Base-by-base conservation (phyloP, 2,888 invertebrate genomes). In the Argyresthia albistria region DNA sequence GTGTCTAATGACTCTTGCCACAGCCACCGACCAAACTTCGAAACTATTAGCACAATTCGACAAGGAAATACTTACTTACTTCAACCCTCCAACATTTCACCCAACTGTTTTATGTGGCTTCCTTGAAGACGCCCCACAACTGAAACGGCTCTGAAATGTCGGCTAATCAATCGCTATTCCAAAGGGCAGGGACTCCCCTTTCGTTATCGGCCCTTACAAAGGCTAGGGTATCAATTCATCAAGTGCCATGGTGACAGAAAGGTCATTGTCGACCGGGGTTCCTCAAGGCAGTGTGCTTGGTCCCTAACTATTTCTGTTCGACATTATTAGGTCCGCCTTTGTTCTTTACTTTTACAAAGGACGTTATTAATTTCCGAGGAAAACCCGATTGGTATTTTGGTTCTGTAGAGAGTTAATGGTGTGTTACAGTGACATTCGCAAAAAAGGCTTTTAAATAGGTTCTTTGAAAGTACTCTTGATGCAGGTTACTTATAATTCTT, bases 101-200 rank as follows among this genome's bases (percentile, higher is more conserved):
- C 48, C 9, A 46, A 36, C 42, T 39, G 46, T 46, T 51, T 53
- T 43, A 43, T 53, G 47, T 39, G 56, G 57, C 53, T 59, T 58
- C 59, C 52, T 52, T 56, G 60, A 70, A 79, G 80, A 82, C 76
- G 72, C 78, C 80, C 64, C 72, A 78, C 65, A 67, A 75, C 69
- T 73, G 70, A 75, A 73, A 76, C 75, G 79, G 76, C 53, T 61
- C 77, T 72, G 72, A 80, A 84, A 83, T 80, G 80, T 76, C 80
- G 72, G 71, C 78, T 79, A 82, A 83, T 84, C 83, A 83, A 86
- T 82, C 72, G 78, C 57, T 53, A 46, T 53, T 54, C 46, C 67
- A 74, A 80, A 83, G 80, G 80, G 78, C 76, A 73, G 66, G 56
- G 58, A 60, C 63, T 62, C 60, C 60, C 63, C 60, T 61, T 60